Evolutionary conservation across 1,140 invertebrate genomes (phyloP).

Genomic region (Piezodorus guildinii): DNA sequence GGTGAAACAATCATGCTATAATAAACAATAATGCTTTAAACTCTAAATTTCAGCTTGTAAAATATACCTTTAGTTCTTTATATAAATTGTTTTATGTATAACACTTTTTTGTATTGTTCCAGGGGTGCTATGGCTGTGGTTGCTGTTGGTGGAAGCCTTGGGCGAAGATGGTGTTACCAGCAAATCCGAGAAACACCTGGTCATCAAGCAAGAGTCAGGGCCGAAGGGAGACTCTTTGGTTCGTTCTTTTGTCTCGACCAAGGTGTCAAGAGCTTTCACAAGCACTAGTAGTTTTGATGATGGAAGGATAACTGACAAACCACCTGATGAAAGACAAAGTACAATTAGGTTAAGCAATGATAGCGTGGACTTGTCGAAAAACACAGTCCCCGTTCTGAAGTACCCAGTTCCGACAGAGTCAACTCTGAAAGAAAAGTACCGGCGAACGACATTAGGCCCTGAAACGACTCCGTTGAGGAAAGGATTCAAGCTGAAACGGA

Average conservation of each 20-base stretch:
- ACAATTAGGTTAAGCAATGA: background rate
- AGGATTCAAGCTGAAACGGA: background rate
- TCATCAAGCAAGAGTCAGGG: background rate
- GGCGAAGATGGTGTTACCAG: background rate
- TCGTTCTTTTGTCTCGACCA: background rate
- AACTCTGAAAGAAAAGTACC: background rate
- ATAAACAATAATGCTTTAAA: too few relatives aligned
- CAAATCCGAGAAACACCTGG: background rate
- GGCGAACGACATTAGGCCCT: background rate
- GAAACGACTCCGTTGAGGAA: background rate
- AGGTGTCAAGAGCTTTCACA: background rate
- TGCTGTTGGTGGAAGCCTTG: background rate
- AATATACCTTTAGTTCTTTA: too few relatives aligned
- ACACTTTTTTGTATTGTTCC: background rate
- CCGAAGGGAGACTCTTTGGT: background rate
- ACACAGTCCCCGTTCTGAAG: background rate
- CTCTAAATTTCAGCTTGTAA: too few relatives aligned
- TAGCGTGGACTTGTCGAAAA: background rate
- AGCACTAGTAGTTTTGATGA: slow-evolving; percentile 3
- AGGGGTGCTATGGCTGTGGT: slow-evolving; percentile 10
- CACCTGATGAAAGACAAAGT: slow-evolving; percentile 13
- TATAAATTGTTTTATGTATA: too few relatives aligned
- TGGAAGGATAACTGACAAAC: background rate
- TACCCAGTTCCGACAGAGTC: background rate
- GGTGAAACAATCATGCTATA: too few relatives aligned